Percentiles rank a stretch among this genome's conserved stretches.
Conservation (phyloP, 2,113 vertebrate species). For the Tyto alba region DNA sequence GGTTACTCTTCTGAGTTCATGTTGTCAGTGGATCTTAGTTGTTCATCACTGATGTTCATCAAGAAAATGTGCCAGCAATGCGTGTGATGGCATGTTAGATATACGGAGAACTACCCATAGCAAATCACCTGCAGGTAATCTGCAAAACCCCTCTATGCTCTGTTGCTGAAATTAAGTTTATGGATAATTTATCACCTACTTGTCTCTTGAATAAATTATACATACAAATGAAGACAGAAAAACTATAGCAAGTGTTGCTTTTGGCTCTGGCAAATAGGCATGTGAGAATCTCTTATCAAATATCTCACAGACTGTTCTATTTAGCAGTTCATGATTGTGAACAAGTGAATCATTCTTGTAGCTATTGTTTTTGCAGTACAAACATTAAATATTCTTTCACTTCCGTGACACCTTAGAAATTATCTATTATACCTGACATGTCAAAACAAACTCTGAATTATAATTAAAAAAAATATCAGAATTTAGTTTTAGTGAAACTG, state of each 20-base stretch:
- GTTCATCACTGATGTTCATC: not conserved
- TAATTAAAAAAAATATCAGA: not conserved
- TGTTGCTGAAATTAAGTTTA: not conserved
- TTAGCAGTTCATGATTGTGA: constrained; percentile 38
- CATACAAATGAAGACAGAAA: constrained; percentile 23
- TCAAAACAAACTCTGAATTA: not conserved
- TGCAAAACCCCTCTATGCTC: not conserved
- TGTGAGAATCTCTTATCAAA: constrained; percentile 34
- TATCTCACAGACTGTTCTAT: constrained; percentile 40
- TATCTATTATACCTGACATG: constrained; percentile 10
- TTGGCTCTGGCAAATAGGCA: constrained; percentile 36
- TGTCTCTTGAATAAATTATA: constrained; percentile 56
- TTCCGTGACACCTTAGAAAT: constrained; percentile 19
- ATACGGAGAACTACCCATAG: not conserved
- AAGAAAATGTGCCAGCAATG: not conserved
- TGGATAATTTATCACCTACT: constrained; percentile 42
- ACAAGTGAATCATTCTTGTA: constrained; percentile 36
- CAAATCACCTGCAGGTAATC: not conserved
- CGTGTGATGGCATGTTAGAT: fast-evolving
- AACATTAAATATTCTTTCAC: constrained; percentile 34
- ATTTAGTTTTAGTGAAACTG: not conserved
- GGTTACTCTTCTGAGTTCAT: fast-evolving
- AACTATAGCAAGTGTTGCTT: constrained; percentile 33
- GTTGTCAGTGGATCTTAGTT: not conserved
- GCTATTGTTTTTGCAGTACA: constrained; percentile 41